These are phyloP conservation scores for Ascaphus truei DNA, from an alignment of 2,113 vertebrate species.

Conservation along the genomic window DNA sequence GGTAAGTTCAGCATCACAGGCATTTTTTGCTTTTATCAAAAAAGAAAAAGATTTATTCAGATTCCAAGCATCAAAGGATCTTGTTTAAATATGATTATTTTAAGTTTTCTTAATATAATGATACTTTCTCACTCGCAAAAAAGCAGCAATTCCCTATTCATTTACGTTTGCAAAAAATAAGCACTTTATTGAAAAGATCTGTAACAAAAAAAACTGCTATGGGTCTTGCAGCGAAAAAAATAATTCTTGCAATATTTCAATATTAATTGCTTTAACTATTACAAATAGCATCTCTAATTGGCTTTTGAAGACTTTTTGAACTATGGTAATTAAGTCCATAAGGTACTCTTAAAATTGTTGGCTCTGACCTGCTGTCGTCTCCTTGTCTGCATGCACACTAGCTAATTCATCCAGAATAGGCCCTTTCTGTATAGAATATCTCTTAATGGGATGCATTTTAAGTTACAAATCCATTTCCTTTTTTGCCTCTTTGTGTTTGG, in stretches of 20 bases:
- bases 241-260: constrained; percentile 37
- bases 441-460: constrained; percentile 23
- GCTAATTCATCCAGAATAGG: constrained; percentile 41
- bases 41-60: too few species aligned
- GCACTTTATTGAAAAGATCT: constrained; percentile 50
- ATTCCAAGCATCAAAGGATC: too few species aligned
- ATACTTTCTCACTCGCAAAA: too few species aligned
- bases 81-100: too few species aligned
- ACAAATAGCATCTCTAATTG: constrained; percentile 50
- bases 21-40: too few species aligned
- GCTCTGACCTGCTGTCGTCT: constrained; percentile 37
- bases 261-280: constrained; percentile 43
- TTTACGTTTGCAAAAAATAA: constrained; percentile 51
- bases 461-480: neutral
- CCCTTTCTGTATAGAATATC: constrained; percentile 32
- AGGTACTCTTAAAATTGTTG: constrained; percentile 32
- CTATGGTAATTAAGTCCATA: constrained; percentile 50
- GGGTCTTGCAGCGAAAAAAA: constrained; percentile 31
- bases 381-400: constrained; percentile 43
- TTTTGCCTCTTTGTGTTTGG: neutral
- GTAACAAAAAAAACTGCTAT: constrained; percentile 53
- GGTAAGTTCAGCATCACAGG: too few species aligned
- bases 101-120: too few species aligned
- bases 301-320: constrained; percentile 47
- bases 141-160: constrained; percentile 53